Evolutionary conservation across 2,888 invertebrate species (phyloP).

Genomic region (Ariolimax columbianus): DNA sequence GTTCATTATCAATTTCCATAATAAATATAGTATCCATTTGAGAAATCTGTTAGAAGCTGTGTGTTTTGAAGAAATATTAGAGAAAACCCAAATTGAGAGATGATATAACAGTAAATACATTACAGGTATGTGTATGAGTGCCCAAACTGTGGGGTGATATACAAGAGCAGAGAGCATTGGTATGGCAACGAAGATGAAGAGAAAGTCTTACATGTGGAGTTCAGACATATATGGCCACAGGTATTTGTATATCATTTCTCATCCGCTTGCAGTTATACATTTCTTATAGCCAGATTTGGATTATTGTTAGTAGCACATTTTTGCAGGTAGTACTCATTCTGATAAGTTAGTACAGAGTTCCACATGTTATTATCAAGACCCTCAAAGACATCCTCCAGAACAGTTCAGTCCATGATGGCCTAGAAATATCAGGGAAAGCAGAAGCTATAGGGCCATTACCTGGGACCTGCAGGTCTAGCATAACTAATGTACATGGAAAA

Average conservation of each 20-base stretch:
- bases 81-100: not conserved
- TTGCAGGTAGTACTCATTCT: too few species aligned
- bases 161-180: conserved; percentile 88
- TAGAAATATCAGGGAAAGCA: too few species aligned
- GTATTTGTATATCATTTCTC: conserved; percentile 66
- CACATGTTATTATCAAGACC: too few species aligned
- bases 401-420: too few species aligned
- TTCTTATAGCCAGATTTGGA: too few species aligned
- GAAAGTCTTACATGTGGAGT: conserved; percentile 84
- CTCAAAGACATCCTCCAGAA: too few species aligned
- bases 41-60: not conserved
- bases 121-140: conserved; percentile 85
- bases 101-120: not conserved
- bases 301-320: too few species aligned
- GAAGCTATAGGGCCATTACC: too few species aligned
- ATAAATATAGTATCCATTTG: not conserved
- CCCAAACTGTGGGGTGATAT: conserved; percentile 86
- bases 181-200: conserved; percentile 88
- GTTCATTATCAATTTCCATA: too few species aligned
- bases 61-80: not conserved
- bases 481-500: too few species aligned
- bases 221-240: conserved; percentile 85
- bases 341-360: too few species aligned
- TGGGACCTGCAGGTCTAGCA: too few species aligned
- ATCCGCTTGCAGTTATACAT: not conserved